Percentiles rank a stretch among this genome's conserved stretches.
These are phyloP conservation scores for Agrochola litura DNA, from an alignment of 2,888 invertebrate species.

Conservation along the genomic window DNA sequence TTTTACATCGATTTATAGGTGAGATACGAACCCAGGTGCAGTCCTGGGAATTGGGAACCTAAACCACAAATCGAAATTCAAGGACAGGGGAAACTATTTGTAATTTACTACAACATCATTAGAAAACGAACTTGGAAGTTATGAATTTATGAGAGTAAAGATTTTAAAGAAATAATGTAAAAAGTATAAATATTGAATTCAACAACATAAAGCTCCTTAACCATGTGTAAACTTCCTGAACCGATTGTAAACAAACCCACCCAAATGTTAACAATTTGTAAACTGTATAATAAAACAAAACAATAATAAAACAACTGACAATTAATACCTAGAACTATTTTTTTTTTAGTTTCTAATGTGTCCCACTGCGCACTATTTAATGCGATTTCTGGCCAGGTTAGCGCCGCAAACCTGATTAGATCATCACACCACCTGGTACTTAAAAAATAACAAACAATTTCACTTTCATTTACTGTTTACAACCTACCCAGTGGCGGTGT, in stretches of 20 bases:
- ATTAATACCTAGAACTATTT: too few species aligned
- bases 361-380: background rate
- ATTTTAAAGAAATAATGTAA: background rate
- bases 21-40: constrained; percentile 4
- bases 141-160: background rate
- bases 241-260: background rate
- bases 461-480: constrained; percentile 47
- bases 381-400: background rate
- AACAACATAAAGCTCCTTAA: background rate
- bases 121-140: background rate
- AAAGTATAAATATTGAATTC: background rate
- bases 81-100: background rate
- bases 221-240: background rate
- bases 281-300: background rate
- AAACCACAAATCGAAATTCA: background rate
- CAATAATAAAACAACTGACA: background rate
- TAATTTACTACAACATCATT: background rate
- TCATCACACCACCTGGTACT: background rate
- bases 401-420: background rate
- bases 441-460: constrained; percentile 9
- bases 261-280: background rate
- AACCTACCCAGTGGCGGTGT: constrained; percentile 36
- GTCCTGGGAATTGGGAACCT: constrained; percentile 23
- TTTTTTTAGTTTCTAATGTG: background rate
- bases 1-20: constrained; percentile 16